Conservation (phyloP, 2,113 vertebrate genomes). For the Vicugna pacos region DNA sequence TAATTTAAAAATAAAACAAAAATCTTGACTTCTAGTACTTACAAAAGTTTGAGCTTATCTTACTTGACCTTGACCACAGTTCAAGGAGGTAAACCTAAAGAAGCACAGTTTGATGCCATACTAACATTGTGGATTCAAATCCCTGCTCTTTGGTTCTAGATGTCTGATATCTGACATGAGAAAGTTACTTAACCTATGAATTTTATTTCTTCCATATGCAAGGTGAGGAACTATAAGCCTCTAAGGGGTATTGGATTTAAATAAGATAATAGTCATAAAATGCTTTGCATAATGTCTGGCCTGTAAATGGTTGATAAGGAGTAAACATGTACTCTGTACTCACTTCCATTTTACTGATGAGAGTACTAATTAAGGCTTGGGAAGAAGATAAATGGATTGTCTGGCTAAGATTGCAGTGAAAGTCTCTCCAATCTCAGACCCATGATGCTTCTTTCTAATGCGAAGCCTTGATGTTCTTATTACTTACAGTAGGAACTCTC, state of each 20-base stretch:
- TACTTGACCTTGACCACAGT: neutral
- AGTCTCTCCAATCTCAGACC: neutral
- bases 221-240: neutral
- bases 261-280: conserved; percentile 9
- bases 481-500: neutral
- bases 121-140: conserved; percentile 19
- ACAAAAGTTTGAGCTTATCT: neutral
- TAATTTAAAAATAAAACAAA: neutral
- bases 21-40: neutral
- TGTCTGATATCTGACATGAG: neutral
- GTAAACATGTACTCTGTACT: conserved; percentile 4
- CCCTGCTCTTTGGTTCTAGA: neutral
- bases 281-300: neutral
- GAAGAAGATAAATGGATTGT: neutral
- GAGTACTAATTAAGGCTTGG: neutral
- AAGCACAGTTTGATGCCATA: conserved; percentile 23
- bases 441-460: neutral
- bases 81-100: conserved; percentile 18
- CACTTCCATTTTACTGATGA: conserved; percentile 30
- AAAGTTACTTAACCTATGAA: conserved; percentile 21
- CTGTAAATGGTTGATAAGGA: neutral
- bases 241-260: conserved; percentile 38
- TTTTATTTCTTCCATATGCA: conserved; percentile 29
- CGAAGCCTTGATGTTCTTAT: neutral
- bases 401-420: neutral